Evolutionary conservation across 2,113 vertebrate genomes (phyloP).

Genomic region (Pseudopodoces humilis): DNA sequence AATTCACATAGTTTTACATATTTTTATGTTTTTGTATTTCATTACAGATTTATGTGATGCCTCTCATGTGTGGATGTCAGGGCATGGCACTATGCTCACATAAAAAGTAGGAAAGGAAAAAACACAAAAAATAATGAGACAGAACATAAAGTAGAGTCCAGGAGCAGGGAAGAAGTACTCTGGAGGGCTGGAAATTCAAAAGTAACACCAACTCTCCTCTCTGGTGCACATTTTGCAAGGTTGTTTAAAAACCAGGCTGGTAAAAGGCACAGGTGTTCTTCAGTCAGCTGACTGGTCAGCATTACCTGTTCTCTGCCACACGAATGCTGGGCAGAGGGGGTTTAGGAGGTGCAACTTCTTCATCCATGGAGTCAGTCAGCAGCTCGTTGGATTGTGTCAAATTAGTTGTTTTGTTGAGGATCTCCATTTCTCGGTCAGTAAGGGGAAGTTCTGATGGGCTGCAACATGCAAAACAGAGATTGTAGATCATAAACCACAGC

Average conservation of each 20-base stretch:
- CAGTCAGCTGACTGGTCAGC: not conserved
- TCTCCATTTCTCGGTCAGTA: slow-evolving; percentile 88
- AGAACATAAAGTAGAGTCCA: not conserved
- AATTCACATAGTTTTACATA: not conserved
- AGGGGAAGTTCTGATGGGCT: slow-evolving; percentile 83
- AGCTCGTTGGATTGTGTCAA: slow-evolving; percentile 75
- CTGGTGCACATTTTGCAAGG: not conserved
- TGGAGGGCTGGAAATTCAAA: not conserved
- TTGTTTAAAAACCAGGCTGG: not conserved
- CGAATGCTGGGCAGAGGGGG: slow-evolving; percentile 94
- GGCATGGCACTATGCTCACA: not conserved
- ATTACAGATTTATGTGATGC: not conserved
- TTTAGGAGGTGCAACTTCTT: slow-evolving; percentile 91
- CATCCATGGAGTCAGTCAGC: slow-evolving; percentile 78
- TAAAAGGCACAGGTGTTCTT: not conserved
- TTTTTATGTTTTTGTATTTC: not conserved
- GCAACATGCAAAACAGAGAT: slow-evolving; percentile 4
- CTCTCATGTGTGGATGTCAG: not conserved
- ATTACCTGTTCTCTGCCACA: slow-evolving; percentile 90
- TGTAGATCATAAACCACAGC: not conserved
- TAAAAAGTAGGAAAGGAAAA: not conserved
- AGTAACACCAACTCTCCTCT: not conserved
- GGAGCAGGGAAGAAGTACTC: not conserved
- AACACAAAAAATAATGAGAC: not conserved
- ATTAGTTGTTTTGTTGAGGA: slow-evolving; percentile 81